These are phyloP conservation scores for Nomada fabriciana DNA, from an alignment of 2,888 invertebrate species.

Conservation along the genomic window DNA sequence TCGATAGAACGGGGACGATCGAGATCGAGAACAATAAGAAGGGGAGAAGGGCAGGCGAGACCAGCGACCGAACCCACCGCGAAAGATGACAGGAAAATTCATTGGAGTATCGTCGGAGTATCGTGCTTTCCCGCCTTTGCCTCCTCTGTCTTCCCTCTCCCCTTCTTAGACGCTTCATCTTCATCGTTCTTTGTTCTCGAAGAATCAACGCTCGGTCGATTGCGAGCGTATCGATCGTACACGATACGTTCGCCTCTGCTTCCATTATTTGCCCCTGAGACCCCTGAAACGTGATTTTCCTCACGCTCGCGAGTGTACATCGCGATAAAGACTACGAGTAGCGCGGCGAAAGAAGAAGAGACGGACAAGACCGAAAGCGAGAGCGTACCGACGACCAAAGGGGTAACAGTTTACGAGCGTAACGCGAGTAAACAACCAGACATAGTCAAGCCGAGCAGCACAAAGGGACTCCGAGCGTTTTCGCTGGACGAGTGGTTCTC, in stretches of 20 bases:
- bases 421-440: conserved; percentile 65
- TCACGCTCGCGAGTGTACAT: too few species aligned
- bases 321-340: background rate
- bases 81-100: conserved; percentile 21
- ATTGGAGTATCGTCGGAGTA: conserved; percentile 5
- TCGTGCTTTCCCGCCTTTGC: background rate
- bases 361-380: conserved; percentile 6
- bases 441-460: conserved; percentile 63
- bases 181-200: background rate
- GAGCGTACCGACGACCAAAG: background rate
- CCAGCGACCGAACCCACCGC: conserved; percentile 28
- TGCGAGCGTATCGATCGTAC: background rate
- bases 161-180: background rate
- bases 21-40: background rate
- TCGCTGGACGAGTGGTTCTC: conserved; percentile 71
- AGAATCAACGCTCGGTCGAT: background rate
- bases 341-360: conserved; percentile 1
- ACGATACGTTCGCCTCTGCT: background rate
- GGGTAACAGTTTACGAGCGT: conserved; percentile 58
- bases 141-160: too few species aligned
- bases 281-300: too few species aligned
- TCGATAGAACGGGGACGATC: conserved; percentile 22
- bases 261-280: background rate
- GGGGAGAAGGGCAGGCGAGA: conserved; percentile 6
- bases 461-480: conserved; percentile 75